phyloP scores from a whole-genome alignment of 2,888 invertebrate genomes.

The Xanthia togata region DNA sequence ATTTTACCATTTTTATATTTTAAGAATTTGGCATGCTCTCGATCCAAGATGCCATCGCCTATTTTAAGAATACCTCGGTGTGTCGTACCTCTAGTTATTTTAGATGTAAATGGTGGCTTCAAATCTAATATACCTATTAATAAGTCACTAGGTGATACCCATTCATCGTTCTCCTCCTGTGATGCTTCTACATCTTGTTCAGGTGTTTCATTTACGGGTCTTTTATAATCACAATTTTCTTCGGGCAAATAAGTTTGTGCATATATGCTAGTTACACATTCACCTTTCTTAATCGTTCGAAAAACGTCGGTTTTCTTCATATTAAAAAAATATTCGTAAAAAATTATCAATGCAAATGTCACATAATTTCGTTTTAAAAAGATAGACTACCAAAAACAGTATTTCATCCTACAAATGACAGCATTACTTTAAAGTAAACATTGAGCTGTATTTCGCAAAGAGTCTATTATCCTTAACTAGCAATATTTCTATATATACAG shows the following conservation, averaged over 20 bases:
- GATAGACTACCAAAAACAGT: constrained; percentile 2
- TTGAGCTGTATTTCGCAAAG: background rate
- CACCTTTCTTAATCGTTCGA: constrained; percentile 67
- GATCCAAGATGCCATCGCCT: constrained; percentile 78
- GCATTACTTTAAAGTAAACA: background rate
- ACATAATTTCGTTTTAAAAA: constrained; percentile 35
- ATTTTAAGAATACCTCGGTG: constrained; percentile 85
- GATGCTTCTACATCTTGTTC: constrained; percentile 17
- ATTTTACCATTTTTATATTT: constrained; percentile 71
- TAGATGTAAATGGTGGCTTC: constrained; percentile 85
- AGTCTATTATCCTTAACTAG: background rate
- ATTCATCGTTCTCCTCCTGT: constrained; percentile 64
- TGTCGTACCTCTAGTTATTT: constrained; percentile 83
- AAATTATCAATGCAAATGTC: constrained; percentile 41
- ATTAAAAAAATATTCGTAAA: constrained; percentile 32
- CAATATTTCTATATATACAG: too few relatives aligned
- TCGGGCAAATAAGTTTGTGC: constrained; percentile 82
- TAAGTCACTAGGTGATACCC: constrained; percentile 86
- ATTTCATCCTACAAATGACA: background rate
- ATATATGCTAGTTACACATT: constrained; percentile 81
- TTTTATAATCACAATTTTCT: constrained; percentile 69
- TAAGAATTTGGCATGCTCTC: constrained; percentile 75
- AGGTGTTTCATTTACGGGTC: constrained; percentile 20
- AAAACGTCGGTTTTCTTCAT: constrained; percentile 75
- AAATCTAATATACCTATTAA: constrained; percentile 81